These are phyloP conservation scores for Chaenodraco wilsoni DNA, from an alignment of 2,797 vertebrate species.

Conservation along the genomic window DNA sequence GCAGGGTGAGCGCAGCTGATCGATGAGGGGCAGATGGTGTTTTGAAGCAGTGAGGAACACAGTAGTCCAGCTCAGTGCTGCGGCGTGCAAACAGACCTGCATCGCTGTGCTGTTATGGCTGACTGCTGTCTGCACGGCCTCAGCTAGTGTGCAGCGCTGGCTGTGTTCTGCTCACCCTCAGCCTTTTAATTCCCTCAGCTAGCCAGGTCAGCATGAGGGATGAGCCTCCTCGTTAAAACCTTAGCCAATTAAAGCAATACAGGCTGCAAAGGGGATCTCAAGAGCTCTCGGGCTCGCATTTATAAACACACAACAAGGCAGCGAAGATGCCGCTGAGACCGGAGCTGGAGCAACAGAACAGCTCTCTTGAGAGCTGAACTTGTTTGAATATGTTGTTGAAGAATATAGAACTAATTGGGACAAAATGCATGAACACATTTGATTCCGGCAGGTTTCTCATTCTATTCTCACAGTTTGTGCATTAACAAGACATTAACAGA, in stretches of 20 bases:
- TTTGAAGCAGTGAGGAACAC: constrained; percentile 53
- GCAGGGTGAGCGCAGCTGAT: constrained; percentile 60
- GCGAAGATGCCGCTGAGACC: constrained; percentile 68
- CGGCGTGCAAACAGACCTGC: constrained; percentile 47
- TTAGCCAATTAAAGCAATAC: constrained; percentile 84
- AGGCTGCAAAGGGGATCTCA: constrained; percentile 67
- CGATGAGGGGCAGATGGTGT: constrained; percentile 76
- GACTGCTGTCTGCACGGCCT: constrained; percentile 57
- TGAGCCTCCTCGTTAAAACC: constrained; percentile 81
- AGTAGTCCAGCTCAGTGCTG: constrained; percentile 51
- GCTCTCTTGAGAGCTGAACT: constrained; percentile 31
- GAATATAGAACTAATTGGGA: constrained; percentile 26
- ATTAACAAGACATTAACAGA: constrained; percentile 5
- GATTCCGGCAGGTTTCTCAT: constrained; percentile 18
- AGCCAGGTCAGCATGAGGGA: constrained; percentile 84
- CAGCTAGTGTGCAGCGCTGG: constrained; percentile 50
- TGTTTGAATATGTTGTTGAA: constrained; percentile 23
- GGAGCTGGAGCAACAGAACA: constrained; percentile 48
- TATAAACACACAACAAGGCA: constrained; percentile 80
- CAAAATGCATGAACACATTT: constrained; percentile 34
- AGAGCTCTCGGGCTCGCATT: constrained; percentile 80
- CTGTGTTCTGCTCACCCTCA: constrained; percentile 65
- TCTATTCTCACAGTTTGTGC: constrained; percentile 10
- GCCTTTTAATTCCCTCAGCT: constrained; percentile 77
- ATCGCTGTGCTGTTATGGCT: constrained; percentile 42